Base-by-base conservation (phyloP, 1,140 invertebrate species). In the Meloidogyne floridensis region DNA sequence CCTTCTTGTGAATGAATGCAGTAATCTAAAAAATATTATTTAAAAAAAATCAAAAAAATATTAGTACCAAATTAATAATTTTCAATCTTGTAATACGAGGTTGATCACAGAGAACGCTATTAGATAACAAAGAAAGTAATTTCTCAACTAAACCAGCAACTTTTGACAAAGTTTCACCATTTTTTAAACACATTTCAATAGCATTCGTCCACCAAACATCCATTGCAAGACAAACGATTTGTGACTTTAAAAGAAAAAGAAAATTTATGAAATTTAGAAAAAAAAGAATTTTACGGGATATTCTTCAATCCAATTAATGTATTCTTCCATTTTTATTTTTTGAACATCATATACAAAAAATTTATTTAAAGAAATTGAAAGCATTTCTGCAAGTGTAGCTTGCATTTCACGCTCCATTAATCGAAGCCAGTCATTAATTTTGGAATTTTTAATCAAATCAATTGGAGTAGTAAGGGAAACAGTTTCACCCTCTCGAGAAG, bases 1-100 rank as follows among this genome's bases (percentile, higher is more conserved):
- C 98, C 85, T 97, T 93, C 90, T 99, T 98, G 91, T 99, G 98
- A 0, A 99, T 97, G 91, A 98, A 97, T 92, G 99, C 97, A 89
- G 98, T 99, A 85, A 99, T 99, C 93, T 94, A 74, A 71, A 72
- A 75, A 80, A 51, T 51, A 74, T 3, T 18, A 32, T 15, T 32
- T 56, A 15, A 65, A n/a, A 69, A 42, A 72, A 53, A n/a, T 18
- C 51, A 72, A 77, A 13, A 15, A 70, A 65, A 9, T 42, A 20
- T 18, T 51, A 15, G 56, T 89, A 95, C 94, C 91, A 99, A 91
- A 91, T 98, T 96, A 91, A 99, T 97, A 3, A 99, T 92, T 90
- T 99, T 99, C 90, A 94, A 95, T 77, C 98, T 92, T 56, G 97
- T 92, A 8, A 99, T 92, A 9, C 95, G 92, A 5, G 97, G 97